Conservation (phyloP, 2,113 vertebrate genomes). For the Psephotus haematonotus region DNA sequence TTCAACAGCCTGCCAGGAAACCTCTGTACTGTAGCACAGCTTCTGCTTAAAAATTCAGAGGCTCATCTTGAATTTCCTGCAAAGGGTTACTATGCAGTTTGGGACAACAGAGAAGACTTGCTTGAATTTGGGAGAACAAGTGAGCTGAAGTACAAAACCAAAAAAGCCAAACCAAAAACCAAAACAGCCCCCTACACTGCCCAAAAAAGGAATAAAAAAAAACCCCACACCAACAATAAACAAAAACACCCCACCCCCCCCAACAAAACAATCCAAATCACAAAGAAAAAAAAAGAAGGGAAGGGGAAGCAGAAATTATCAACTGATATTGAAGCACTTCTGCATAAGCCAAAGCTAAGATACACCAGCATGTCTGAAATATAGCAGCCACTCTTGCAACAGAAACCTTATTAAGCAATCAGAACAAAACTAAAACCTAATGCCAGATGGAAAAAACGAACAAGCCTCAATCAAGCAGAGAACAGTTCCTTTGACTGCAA, state of each 20-base stretch:
- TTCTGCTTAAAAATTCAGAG: neutral
- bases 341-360: neutral
- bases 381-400: neutral
- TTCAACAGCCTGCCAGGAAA: neutral
- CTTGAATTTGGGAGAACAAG: neutral
- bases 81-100: neutral
- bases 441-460: neutral
- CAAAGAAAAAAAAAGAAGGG: neutral
- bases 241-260: no score
- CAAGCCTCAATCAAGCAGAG: neutral
- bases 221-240: no score
- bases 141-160: neutral
- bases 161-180: neutral
- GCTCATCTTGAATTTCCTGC: neutral
- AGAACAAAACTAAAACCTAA: neutral
- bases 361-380: neutral
- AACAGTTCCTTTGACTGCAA: rapidly evolving
- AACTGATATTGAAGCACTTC: neutral
- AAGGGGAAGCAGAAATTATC: rapidly evolving
- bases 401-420: neutral
- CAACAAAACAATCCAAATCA: neutral
- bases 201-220: rapidly evolving
- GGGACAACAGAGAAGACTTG: neutral
- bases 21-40: neutral
- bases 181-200: neutral